Percentiles rank a stretch among this genome's conserved stretches.
Evolutionary conservation across 2,113 vertebrate genomes (phyloP).

Genomic region (Tachysurus fulvidraco): DNA sequence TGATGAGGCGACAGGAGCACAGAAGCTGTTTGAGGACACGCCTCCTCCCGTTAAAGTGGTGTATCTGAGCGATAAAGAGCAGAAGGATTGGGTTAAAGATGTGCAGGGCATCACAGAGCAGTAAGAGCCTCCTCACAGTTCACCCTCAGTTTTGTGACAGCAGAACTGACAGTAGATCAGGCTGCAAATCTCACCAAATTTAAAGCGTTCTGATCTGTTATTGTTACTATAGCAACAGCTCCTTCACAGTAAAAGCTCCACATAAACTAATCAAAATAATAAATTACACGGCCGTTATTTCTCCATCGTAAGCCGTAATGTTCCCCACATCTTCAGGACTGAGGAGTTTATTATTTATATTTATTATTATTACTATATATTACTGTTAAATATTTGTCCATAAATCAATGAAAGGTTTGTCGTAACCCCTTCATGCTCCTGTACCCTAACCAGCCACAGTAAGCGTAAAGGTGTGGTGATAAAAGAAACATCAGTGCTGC

Average conservation of each 20-base stretch:
- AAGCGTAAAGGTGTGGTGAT: slow-evolving; percentile 93
- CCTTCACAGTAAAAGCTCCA: neutral
- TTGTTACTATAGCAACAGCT: neutral
- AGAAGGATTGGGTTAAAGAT: slow-evolving; percentile 89
- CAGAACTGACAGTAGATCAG: too few species aligned
- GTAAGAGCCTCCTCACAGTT: slow-evolving; percentile 71
- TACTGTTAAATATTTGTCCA: too few species aligned
- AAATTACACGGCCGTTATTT: neutral
- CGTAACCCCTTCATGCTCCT: neutral
- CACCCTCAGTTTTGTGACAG: neutral
- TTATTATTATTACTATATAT: too few species aligned
- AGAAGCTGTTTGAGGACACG: slow-evolving; percentile 79
- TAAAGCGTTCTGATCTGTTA: too few species aligned
- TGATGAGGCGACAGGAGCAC: slow-evolving; percentile 83
- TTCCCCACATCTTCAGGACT: neutral
- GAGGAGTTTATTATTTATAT: too few species aligned
- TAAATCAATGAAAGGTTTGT: neutral
- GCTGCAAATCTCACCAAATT: neutral
- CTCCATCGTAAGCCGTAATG: too few species aligned
- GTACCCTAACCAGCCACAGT: slow-evolving; percentile 70
- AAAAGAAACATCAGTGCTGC: slow-evolving; percentile 81
- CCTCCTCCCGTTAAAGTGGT: slow-evolving; percentile 82
- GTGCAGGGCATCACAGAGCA: slow-evolving; percentile 88
- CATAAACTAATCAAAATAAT: neutral
- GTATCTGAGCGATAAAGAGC: slow-evolving; percentile 84